phyloP scores from a whole-genome alignment of 2,113 vertebrate genomes.

The Varanus salvator region DNA sequence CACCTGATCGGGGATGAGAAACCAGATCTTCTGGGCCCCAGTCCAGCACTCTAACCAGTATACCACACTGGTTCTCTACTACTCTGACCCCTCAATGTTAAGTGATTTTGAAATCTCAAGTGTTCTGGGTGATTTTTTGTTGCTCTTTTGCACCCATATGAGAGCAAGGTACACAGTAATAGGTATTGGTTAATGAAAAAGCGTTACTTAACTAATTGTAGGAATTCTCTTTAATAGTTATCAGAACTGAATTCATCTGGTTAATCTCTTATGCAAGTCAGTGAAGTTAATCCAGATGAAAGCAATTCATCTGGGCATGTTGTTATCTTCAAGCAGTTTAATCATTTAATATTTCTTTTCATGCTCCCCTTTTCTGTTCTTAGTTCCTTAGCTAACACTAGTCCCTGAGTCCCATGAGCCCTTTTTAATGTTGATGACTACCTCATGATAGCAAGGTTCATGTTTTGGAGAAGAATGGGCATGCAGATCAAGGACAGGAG shows the following conservation, averaged over 20 bases:
- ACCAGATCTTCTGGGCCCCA: too few relatives aligned
- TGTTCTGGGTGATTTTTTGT: not conserved
- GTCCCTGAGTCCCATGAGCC: constrained; percentile 31
- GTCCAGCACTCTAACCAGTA: too few relatives aligned
- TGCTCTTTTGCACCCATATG: not conserved
- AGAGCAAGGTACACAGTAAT: constrained; percentile 26
- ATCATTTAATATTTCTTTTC: constrained; percentile 34
- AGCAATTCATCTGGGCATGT: not conserved
- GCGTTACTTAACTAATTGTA: constrained; percentile 32
- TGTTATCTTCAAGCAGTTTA: constrained; percentile 10
- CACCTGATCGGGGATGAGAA: too few relatives aligned
- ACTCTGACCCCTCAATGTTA: too few relatives aligned
- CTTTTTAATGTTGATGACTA: constrained; percentile 54
- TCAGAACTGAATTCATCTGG: constrained; percentile 58
- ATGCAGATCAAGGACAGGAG: fast-evolving
- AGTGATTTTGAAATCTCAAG: not conserved
- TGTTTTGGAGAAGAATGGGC: not conserved
- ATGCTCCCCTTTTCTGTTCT: constrained; percentile 42
- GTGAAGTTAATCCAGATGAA: constrained; percentile 33
- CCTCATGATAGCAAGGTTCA: not conserved
- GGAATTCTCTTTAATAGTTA: constrained; percentile 50
- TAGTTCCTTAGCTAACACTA: constrained; percentile 42
- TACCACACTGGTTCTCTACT: too few relatives aligned
- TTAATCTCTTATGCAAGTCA: constrained; percentile 25
- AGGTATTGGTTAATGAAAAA: constrained; percentile 41